Conservation (phyloP, 2,888 invertebrate genomes). For the Tipula helvola region DNA sequence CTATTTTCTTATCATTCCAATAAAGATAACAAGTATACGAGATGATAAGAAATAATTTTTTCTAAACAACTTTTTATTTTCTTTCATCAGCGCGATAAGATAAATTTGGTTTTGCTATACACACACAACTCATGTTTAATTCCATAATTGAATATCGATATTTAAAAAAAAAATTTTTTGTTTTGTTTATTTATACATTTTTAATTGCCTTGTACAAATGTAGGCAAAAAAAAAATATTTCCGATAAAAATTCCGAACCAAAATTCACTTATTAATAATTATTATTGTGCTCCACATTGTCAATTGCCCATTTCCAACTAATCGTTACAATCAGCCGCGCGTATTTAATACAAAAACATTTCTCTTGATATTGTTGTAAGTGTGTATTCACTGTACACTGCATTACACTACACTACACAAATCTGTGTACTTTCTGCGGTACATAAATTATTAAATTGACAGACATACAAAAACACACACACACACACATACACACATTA, state of each 20-base stretch:
- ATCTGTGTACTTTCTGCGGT: background rate
- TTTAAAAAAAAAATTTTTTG: too few species aligned
- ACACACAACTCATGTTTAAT: background rate
- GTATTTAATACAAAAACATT: background rate
- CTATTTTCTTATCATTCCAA: background rate
- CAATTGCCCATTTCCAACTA: background rate
- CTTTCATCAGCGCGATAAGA: background rate
- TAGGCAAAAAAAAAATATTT: background rate
- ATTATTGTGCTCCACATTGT: background rate
- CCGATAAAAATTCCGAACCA: background rate
- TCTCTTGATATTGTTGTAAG: background rate
- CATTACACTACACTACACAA: background rate
- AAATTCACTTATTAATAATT: too few species aligned
- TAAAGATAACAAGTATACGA: background rate
- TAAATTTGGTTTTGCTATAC: background rate
- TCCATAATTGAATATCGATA: background rate
- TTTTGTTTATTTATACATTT: background rate
- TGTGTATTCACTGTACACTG: background rate
- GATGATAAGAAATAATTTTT: background rate
- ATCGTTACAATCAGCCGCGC: background rate
- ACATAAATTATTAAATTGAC: background rate
- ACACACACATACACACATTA: background rate
- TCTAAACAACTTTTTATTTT: background rate
- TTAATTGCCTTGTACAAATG: background rate
- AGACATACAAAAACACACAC: background rate